phyloP scores from a whole-genome alignment of 2,113 vertebrate genomes.

The Andinoacara biseriatus region DNA sequence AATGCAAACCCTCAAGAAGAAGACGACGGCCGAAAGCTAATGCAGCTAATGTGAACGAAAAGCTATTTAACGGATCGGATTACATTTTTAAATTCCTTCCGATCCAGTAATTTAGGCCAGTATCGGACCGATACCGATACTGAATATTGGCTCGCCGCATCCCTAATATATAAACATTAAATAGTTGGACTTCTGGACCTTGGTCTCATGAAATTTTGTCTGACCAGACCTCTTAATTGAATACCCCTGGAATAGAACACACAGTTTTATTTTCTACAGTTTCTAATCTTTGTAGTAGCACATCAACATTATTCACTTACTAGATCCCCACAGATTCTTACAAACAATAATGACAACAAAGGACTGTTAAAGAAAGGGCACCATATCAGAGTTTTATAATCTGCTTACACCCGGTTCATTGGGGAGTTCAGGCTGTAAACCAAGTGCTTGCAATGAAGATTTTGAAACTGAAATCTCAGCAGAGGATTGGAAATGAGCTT shows the following conservation, averaged over 20 bases:
- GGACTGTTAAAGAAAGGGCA: background rate
- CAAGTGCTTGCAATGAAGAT: background rate
- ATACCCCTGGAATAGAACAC: background rate
- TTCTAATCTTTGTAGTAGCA: background rate
- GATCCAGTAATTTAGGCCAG: too few species aligned
- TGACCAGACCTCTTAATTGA: too few species aligned
- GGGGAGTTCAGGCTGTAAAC: background rate
- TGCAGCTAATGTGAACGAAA: too few species aligned
- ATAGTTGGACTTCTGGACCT: too few species aligned
- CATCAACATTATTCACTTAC: background rate
- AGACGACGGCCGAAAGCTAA: too few species aligned
- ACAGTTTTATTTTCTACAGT: background rate
- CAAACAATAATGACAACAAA: background rate
- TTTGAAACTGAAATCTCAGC: background rate
- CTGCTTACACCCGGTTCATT: background rate
- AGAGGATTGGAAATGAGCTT: background rate
- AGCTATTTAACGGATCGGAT: too few species aligned
- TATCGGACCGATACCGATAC: too few species aligned
- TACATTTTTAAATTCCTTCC: too few species aligned
- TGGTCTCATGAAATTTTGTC: too few species aligned
- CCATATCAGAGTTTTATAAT: background rate
- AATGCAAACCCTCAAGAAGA: too few species aligned
- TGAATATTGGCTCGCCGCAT: too few species aligned
- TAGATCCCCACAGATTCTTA: background rate
- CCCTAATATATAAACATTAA: too few species aligned